Percentiles rank a stretch among this genome's conserved stretches.
These are phyloP conservation scores for Apamea epomidion DNA, from an alignment of 2,888 invertebrate species.

Conservation along the genomic window DNA sequence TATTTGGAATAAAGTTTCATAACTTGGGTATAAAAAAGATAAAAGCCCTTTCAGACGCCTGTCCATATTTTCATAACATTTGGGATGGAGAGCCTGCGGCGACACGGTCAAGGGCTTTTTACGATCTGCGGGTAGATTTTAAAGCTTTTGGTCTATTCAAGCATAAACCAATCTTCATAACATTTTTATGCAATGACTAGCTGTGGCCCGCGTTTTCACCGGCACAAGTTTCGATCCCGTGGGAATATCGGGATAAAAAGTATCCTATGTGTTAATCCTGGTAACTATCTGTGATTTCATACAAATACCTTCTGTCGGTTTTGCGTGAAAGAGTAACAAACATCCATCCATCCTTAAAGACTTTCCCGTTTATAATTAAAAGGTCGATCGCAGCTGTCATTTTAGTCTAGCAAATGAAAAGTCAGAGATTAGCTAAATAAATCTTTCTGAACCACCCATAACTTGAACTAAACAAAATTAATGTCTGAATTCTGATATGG, in stretches of 20 bases:
- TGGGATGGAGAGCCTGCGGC: slow-evolving; percentile 22
- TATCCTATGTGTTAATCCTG: no score
- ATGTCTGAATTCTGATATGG: not conserved
- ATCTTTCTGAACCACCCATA: not conserved
- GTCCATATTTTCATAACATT: slow-evolving; percentile 16
- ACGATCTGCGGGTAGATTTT: not conserved
- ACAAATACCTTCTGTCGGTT: no score
- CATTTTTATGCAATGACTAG: not conserved
- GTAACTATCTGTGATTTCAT: no score
- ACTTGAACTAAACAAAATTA: not conserved
- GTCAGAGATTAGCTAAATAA: not conserved
- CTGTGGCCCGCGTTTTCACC: no score
- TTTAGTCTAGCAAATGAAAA: no score
- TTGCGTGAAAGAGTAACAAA: no score
- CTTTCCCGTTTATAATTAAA: no score
- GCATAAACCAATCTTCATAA: not conserved
- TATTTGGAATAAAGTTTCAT: slow-evolving; percentile 15
- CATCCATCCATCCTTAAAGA: no score
- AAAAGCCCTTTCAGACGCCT: slow-evolving; percentile 11
- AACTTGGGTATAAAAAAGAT: slow-evolving; percentile 26
- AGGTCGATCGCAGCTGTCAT: not conserved
- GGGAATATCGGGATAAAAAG: no score
- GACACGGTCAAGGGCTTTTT: slow-evolving; percentile 22
- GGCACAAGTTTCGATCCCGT: no score
- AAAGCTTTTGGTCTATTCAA: not conserved